Conservation (phyloP, 2,113 vertebrate genomes). For the Rhineura floridana region DNA sequence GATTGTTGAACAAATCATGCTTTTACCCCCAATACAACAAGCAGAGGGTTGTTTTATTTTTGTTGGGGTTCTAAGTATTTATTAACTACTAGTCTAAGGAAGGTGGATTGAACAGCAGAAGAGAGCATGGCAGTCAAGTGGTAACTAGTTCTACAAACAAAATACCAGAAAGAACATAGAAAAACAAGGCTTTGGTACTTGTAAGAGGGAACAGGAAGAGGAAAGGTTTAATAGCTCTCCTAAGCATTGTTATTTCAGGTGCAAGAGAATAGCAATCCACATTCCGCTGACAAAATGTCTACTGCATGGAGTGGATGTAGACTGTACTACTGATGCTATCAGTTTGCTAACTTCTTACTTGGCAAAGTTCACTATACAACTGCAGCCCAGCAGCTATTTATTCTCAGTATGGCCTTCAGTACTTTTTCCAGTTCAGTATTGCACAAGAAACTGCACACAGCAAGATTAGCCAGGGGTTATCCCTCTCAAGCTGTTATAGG, state of each 20-base stretch:
- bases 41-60: no score
- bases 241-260: not conserved
- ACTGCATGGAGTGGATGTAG: not conserved
- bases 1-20: not conserved
- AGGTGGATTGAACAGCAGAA: not conserved
- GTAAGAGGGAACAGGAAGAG: not conserved
- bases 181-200: not conserved
- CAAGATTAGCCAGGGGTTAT: not conserved
- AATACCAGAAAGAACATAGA: not conserved
- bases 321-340: not conserved
- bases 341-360: no score
- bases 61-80: not conserved
- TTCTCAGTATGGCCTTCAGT: not conserved
- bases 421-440: not conserved
- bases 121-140: not conserved
- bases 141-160: not conserved
- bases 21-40: not conserved
- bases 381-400: not conserved
- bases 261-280: not conserved
- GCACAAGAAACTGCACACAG: not conserved
- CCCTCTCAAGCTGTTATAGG: not conserved
- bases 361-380: not conserved
- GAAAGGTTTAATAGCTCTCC: not conserved
- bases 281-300: not conserved
- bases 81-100: not conserved